Evolutionary conservation across 2,797 vertebrate genomes (phyloP), one percentile per base, ranked within the genome.

Genomic region (Trichosurus vulpecula): DNA sequence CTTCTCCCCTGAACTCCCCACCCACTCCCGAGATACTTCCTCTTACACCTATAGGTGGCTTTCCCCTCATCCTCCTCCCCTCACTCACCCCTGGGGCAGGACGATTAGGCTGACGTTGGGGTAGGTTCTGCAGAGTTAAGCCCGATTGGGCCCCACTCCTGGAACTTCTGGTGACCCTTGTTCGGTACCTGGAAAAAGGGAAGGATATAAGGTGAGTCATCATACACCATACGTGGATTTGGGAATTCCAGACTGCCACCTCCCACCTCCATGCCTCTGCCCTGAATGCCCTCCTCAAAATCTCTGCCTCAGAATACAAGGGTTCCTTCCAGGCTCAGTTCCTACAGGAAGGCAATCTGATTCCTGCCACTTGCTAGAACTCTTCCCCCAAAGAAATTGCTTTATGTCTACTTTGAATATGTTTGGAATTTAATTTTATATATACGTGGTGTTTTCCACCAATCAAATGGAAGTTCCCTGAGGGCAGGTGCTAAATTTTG

Each of bases 71-170:
- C 58, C 58, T 47, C 22, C 22, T 81, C 22, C 74, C 74, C 41
- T 81, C 81, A n/a, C 90, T 90, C 52, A 90, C 90, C 30, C 31
- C 52, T 10, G 90, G 90, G 13, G 52, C 51, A 22, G 97, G 97
- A 95, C 97, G n/a, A 97, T 41, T 10, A 4, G 52, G 97, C 98
- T 99, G 98, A 94, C 98, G 98, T 96, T 4, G 99, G 98, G 92
- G 99, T 98, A 22, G 98, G 90, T 99, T 99, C 97, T 99, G 99
- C 94, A 99, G 97, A 96, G 99, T 99, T 97, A 99, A 99, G 93
- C 99, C 99, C 4, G 98, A 98, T 96, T 99, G 99, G 94, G 99
- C 96, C 55, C 98, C 99, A 57, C 99, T 99, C 6, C 98, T 97
- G 52, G 98, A 6, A 98, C 98, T 91, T 99, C 99, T 98, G 4